Evolutionary conservation across 1,140 invertebrate genomes (phyloP).

Genomic region (Bicyclus anynana): DNA sequence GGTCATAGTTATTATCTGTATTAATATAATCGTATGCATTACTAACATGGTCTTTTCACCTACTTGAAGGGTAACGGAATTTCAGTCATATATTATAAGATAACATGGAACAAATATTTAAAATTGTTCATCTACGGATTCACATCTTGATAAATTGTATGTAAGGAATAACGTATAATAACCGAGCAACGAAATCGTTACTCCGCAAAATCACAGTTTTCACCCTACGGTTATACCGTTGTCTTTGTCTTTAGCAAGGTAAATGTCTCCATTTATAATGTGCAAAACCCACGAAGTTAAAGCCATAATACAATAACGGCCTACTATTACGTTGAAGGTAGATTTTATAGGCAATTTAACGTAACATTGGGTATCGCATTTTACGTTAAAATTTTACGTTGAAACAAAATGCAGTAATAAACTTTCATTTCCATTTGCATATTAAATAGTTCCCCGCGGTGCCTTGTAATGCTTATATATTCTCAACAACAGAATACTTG

Average conservation of each 20-base stretch:
- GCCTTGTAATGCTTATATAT: conserved; percentile 20
- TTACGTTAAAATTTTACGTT: conserved; percentile 21
- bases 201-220: background rate
- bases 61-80: no score
- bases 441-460: conserved; percentile 24
- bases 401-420: conserved; percentile 25
- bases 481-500: conserved; percentile 16
- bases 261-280: conserved; percentile 22
- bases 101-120: no score
- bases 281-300: conserved; percentile 14
- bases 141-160: background rate
- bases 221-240: background rate
- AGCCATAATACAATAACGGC: conserved; percentile 16
- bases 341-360: conserved; percentile 30
- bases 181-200: background rate
- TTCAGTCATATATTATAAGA: no score
- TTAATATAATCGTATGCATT: no score
- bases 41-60: no score
- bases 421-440: conserved; percentile 25
- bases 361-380: conserved; percentile 26
- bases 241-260: background rate
- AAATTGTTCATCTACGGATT: no score
- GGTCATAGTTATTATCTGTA: no score
- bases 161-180: background rate
- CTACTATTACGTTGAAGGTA: conserved; percentile 24